Percentiles rank a stretch among this genome's conserved stretches.
These are phyloP conservation scores for Trypoxylon attenuatum DNA, from an alignment of 2,888 invertebrate genomes.

Conservation along the genomic window DNA sequence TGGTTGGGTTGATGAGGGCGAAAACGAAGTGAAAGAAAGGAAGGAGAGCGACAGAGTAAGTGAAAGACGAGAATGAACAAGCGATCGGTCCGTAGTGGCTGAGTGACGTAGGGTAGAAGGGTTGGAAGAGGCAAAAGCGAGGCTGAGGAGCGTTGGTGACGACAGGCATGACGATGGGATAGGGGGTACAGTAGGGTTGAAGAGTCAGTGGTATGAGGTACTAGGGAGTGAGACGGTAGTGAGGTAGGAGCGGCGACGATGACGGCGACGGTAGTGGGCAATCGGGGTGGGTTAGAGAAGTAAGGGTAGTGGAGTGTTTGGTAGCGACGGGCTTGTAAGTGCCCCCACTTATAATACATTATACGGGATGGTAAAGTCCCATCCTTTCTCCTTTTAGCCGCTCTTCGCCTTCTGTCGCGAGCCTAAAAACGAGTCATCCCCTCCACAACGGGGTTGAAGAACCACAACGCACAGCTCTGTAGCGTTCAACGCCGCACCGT, in stretches of 20 bases:
- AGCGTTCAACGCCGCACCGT: too few relatives aligned
- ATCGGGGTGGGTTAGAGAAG: constrained; percentile 11
- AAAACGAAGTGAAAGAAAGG: constrained; percentile 25
- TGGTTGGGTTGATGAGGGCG: too few relatives aligned
- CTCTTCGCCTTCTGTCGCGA: constrained; percentile 19
- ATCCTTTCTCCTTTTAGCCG: constrained; percentile 10
- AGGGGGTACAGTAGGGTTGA: constrained; percentile 4
- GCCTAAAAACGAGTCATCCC: constrained; percentile 36
- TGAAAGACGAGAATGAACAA: too few relatives aligned
- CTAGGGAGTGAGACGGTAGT: constrained; percentile 63
- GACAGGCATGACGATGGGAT: constrained; percentile 11
- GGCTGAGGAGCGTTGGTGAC: constrained; percentile 9
- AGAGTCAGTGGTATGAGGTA: constrained; percentile 45
- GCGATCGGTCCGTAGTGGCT: too few relatives aligned
- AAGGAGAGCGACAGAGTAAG: constrained; percentile 6
- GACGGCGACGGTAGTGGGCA: too few relatives aligned
- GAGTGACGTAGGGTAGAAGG: constrained; percentile 13
- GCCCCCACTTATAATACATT: constrained; percentile 65
- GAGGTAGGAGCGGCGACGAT: too few relatives aligned
- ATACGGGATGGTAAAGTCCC: constrained; percentile 52
- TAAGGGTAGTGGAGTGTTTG: constrained; percentile 56
- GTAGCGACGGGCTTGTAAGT: constrained; percentile 62
- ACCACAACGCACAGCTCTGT: too few relatives aligned
- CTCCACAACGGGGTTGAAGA: too few relatives aligned
- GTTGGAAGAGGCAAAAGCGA: background rate